These are phyloP conservation scores for Apistogramma diplotaenia DNA, from an alignment of 2,113 vertebrate genomes.

Conservation along the genomic window DNA sequence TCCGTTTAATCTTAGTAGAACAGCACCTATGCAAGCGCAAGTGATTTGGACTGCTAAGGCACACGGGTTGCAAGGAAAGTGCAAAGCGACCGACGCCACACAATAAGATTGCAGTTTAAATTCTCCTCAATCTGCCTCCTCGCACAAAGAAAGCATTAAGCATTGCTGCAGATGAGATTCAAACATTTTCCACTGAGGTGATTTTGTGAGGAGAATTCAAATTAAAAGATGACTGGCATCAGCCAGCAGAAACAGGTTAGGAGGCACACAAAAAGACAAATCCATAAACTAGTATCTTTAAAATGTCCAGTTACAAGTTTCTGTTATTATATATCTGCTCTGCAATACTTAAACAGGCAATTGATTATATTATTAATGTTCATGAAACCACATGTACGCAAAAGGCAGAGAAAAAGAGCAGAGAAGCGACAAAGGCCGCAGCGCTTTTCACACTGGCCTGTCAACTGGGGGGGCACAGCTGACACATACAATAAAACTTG, in stretches of 20 bases:
- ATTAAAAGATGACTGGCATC: not conserved
- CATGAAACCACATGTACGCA: not conserved
- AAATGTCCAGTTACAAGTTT: not conserved
- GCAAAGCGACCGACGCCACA: not conserved
- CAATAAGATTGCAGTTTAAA: slow-evolving; percentile 16
- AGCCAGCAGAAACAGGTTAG: not conserved
- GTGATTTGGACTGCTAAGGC: not conserved
- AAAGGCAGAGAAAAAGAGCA: not conserved
- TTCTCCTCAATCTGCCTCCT: slow-evolving; percentile 10
- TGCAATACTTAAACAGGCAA: not conserved
- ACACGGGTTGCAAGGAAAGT: not conserved
- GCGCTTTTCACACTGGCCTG: slow-evolving; percentile 17
- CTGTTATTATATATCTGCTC: not conserved
- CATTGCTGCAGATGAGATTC: not conserved
- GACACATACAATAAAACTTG: slow-evolving; percentile 30
- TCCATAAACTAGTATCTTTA: not conserved
- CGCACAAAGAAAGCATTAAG: not conserved
- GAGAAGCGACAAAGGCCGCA: not conserved
- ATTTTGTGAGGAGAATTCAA: not conserved
- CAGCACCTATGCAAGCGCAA: not conserved
- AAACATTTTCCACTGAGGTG: not conserved
- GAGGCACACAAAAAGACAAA: not conserved
- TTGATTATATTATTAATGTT: not conserved
- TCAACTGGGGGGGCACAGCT: slow-evolving; percentile 18
- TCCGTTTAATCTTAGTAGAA: not conserved